A percentile compares a stretch with the other conserved stretches of the same genome.
Evolutionary conservation across 2,113 vertebrate species (phyloP).

Genomic region (Perca flavescens): DNA sequence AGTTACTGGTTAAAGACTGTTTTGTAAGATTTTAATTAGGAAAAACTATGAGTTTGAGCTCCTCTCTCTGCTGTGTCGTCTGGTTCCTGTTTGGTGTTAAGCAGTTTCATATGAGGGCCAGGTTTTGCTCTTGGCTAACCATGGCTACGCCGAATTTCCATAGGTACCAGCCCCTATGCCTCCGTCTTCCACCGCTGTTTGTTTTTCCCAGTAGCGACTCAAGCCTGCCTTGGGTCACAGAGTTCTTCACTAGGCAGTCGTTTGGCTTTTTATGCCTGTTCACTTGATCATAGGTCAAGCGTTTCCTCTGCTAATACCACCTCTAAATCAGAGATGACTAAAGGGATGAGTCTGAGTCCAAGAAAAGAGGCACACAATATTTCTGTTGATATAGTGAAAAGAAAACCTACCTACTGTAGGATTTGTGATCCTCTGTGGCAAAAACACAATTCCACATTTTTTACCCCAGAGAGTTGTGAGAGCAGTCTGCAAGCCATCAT

Average conservation of each 20-base stretch:
- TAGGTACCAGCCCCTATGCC: conserved; percentile 58
- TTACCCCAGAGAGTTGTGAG: background rate
- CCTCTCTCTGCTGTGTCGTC: conserved; percentile 47
- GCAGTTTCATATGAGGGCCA: conserved; percentile 51
- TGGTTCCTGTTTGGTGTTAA: conserved; percentile 64
- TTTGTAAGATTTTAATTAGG: conserved; percentile 31
- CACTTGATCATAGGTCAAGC: conserved; percentile 53
- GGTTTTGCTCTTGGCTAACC: conserved; percentile 65
- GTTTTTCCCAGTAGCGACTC: conserved; percentile 77
- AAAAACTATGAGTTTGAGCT: conserved; percentile 28
- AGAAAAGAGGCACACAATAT: background rate
- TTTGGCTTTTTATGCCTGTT: conserved; percentile 27
- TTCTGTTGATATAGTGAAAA: conserved; percentile 15
- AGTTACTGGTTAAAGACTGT: no score
- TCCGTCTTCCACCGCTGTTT: conserved; percentile 68
- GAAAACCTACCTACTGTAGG: background rate
- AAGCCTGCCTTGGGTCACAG: conserved; percentile 54
- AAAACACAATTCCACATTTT: conserved; percentile 14
- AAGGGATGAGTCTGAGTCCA: background rate
- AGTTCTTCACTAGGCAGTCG: conserved; percentile 38
- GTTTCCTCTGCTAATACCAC: conserved; percentile 41
- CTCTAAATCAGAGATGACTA: conserved; percentile 26
- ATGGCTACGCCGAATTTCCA: conserved; percentile 69
- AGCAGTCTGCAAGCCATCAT: conserved; percentile 15
- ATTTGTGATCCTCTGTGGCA: conserved; percentile 2